These are phyloP conservation scores for Nycticorax nycticorax DNA, from an alignment of 2,113 vertebrate species.

Conservation along the genomic window DNA sequence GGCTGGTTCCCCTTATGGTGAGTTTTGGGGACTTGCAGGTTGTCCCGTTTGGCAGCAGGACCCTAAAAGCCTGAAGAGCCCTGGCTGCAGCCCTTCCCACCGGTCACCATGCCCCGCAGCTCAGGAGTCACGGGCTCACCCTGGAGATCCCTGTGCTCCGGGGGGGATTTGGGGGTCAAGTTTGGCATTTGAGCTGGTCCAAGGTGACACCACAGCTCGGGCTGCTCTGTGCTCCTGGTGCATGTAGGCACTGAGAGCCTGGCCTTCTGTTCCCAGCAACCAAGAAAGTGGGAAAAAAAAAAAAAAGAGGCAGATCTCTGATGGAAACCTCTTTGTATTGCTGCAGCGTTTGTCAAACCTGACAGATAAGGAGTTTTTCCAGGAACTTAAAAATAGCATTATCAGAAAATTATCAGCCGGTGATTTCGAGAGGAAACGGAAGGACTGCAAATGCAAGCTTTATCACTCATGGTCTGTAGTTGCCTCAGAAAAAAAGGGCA, in stretches of 20 bases:
- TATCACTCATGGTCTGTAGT: rapidly evolving
- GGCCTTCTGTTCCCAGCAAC: neutral
- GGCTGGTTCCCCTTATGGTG: rapidly evolving
- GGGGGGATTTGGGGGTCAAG: neutral
- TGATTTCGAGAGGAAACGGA: rapidly evolving
- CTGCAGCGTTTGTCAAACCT: neutral
- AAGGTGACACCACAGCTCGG: neutral
- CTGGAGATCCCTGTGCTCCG: neutral
- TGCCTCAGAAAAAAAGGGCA: neutral
- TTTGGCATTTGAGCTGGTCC: neutral
- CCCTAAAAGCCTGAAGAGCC: neutral
- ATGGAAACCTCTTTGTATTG: neutral
- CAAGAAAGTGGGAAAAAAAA: neutral
- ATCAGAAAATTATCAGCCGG: rapidly evolving
- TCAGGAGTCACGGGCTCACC: neutral
- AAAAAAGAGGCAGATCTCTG: neutral
- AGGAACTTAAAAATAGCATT: neutral
- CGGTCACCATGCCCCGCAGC: neutral
- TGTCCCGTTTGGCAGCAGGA: neutral
- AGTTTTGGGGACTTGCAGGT: neutral
- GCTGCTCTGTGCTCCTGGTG: neutral
- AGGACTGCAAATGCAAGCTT: neutral
- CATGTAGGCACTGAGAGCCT: neutral
- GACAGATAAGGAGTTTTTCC: neutral
- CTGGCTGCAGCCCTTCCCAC: neutral